Evolutionary conservation across 2,797 vertebrate species (phyloP).

Genomic region (Catharus ustulatus): DNA sequence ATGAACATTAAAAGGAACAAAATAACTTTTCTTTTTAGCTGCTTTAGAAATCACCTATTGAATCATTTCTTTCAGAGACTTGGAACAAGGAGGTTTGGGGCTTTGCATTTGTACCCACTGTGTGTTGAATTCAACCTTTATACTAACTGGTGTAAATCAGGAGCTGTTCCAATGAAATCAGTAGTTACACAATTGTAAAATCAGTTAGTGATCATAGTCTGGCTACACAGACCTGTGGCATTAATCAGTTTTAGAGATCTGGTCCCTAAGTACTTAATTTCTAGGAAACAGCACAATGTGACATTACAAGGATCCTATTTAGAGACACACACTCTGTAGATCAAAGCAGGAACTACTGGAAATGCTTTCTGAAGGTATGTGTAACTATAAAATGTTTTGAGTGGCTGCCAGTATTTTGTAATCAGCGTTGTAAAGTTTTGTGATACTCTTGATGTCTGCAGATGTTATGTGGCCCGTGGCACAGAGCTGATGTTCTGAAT

Average conservation of each 20-base stretch:
- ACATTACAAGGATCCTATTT: conserved; percentile 75
- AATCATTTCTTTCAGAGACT: not conserved
- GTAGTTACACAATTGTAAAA: conserved; percentile 41
- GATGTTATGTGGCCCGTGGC: conserved; percentile 72
- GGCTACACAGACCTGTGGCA: not conserved
- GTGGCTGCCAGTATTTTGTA: conserved; percentile 76
- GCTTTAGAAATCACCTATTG: not conserved
- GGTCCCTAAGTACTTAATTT: conserved; percentile 65
- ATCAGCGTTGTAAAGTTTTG: conserved; percentile 75
- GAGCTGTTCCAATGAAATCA: conserved; percentile 38
- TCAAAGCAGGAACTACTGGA: conserved; percentile 73
- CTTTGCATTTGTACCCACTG: not conserved
- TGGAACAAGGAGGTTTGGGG: not conserved
- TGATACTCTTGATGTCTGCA: conserved; percentile 76
- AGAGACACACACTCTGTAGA: conserved; percentile 69
- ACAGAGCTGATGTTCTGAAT: conserved; percentile 72
- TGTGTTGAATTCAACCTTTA: not conserved
- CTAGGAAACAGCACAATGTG: conserved; percentile 68
- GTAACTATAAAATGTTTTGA: conserved; percentile 75
- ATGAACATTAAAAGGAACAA: not conserved
- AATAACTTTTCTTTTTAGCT: not conserved
- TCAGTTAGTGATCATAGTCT: conserved; percentile 14
- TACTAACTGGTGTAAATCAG: conserved; percentile 1
- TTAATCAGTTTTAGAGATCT: conserved; percentile 65
- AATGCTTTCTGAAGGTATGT: conserved; percentile 76